These are phyloP conservation scores for Lasiommata megera DNA, from an alignment of 2,888 invertebrate genomes.

Conservation along the genomic window DNA sequence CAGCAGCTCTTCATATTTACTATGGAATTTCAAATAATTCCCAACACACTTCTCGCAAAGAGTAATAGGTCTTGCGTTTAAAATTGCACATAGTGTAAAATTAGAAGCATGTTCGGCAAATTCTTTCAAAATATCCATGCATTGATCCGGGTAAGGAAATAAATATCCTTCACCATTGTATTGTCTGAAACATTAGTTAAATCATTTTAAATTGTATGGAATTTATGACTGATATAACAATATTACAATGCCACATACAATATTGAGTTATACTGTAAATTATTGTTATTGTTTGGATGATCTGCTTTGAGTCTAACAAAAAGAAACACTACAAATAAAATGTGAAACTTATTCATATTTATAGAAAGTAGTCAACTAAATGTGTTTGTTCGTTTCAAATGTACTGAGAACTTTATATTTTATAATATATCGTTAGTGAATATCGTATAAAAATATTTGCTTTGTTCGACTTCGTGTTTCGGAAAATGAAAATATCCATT, in stretches of 20 bases:
- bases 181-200: slow-evolving; percentile 50
- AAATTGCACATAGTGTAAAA: slow-evolving; percentile 82
- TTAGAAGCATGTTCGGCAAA: slow-evolving; percentile 81
- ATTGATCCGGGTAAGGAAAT: slow-evolving; percentile 43
- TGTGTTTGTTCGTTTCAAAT: not conserved
- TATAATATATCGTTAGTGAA: too few relatives aligned
- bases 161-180: slow-evolving; percentile 35
- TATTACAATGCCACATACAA: too few relatives aligned
- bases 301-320: slow-evolving; percentile 25
- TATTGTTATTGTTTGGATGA: not conserved
- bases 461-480: too few relatives aligned
- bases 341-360: slow-evolving; percentile 17
- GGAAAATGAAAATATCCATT: too few relatives aligned
- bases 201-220: too few relatives aligned
- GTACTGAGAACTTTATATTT: not conserved
- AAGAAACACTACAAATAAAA: slow-evolving; percentile 12
- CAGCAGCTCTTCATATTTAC: slow-evolving; percentile 75
- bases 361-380: not conserved
- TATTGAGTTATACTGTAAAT: not conserved
- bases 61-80: slow-evolving; percentile 82
- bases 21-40: slow-evolving; percentile 71
- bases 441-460: too few relatives aligned
- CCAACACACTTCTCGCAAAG: slow-evolving; percentile 82
- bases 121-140: slow-evolving; percentile 50
- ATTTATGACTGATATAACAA: too few relatives aligned